phyloP scores from a whole-genome alignment of 2,888 invertebrate species.

The Ametastegia equiseti region DNA sequence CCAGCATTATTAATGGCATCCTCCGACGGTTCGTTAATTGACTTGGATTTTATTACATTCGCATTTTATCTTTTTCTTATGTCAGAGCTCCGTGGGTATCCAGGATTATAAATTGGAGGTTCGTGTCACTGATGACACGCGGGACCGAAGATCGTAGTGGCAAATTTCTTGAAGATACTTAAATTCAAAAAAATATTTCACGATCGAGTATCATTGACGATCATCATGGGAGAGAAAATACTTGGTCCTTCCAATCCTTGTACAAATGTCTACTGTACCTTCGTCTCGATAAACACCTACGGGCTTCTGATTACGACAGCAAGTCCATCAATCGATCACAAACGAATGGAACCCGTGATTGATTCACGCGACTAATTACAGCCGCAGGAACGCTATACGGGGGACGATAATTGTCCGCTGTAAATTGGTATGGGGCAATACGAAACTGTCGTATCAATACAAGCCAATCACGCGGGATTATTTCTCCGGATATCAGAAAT shows the following conservation, averaged over 20 bases:
- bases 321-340: constrained; percentile 32
- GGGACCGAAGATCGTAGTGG: constrained; percentile 39
- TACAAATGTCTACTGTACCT: too few relatives aligned
- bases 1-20: constrained; percentile 69
- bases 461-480: constrained; percentile 34
- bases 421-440: constrained; percentile 14
- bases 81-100: constrained; percentile 52
- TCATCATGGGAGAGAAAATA: not conserved
- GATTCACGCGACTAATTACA: constrained; percentile 41
- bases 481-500: constrained; percentile 41
- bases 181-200: constrained; percentile 13
- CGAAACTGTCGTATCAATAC: constrained; percentile 29
- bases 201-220: not conserved
- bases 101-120: constrained; percentile 59
- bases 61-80: constrained; percentile 51
- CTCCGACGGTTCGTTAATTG: constrained; percentile 69
- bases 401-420: constrained; percentile 33
- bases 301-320: constrained; percentile 25
- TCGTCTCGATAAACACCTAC: constrained; percentile 30
- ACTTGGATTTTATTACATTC: constrained; percentile 70
- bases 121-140: constrained; percentile 52
- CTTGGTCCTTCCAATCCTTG: not conserved
- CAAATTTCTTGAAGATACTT: too few relatives aligned
- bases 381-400: not conserved
- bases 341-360: constrained; percentile 29